Evolutionary conservation across 2,888 invertebrate species (phyloP).

Genomic region (Spialia ferax): DNA sequence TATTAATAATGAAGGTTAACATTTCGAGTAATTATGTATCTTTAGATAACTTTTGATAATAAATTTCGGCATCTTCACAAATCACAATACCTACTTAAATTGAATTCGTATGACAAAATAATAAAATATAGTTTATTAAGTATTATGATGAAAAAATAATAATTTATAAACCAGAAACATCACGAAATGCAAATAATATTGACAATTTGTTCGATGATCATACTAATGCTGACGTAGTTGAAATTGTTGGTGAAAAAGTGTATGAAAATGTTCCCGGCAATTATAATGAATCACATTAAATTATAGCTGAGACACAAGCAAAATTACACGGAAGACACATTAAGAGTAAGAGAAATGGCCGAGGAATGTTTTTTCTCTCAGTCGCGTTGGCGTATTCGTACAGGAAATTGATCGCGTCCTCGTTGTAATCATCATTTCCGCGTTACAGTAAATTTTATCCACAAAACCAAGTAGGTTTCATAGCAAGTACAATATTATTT

Average conservation of each 20-base stretch:
- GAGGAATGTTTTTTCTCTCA: conserved; percentile 26
- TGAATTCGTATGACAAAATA: too few relatives aligned
- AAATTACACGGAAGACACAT: conserved; percentile 32
- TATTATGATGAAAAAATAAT: too few relatives aligned
- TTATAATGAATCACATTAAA: conserved; percentile 28
- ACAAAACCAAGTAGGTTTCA: conserved; percentile 7
- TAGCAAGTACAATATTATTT: not conserved
- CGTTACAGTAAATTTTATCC: conserved; percentile 12
- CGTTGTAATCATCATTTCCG: conserved; percentile 28
- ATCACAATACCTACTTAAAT: too few relatives aligned
- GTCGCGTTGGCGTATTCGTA: not conserved
- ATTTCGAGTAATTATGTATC: too few relatives aligned
- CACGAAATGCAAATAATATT: not conserved
- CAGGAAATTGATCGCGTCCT: conserved; percentile 13
- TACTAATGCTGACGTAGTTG: not conserved
- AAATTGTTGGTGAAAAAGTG: not conserved
- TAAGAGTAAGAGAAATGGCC: conserved; percentile 32
- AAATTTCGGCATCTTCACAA: too few relatives aligned
- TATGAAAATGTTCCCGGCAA: not conserved
- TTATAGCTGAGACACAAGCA: conserved; percentile 12
- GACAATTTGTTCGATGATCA: not conserved
- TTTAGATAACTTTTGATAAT: too few relatives aligned
- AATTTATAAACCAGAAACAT: not conserved
- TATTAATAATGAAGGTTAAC: not conserved
- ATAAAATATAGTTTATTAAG: too few relatives aligned